Evolutionary conservation across 2,113 vertebrate species (phyloP).

Genomic region (Ochotona princeps): DNA sequence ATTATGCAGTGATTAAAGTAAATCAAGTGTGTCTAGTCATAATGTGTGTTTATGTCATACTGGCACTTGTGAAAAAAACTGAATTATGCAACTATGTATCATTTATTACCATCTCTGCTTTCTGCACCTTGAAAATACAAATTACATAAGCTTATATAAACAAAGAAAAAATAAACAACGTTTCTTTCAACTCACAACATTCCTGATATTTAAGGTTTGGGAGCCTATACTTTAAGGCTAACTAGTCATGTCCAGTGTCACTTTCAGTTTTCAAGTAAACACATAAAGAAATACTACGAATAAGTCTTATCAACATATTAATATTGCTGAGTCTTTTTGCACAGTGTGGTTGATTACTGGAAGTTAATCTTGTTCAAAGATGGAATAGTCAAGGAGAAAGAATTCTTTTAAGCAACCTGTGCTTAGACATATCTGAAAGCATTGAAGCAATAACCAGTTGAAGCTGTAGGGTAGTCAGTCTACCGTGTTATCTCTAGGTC

Average conservation of each 20-base stretch:
- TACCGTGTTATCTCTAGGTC: neutral
- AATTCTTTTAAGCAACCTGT: neutral
- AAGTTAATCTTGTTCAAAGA: conserved; percentile 28
- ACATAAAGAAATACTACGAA: conserved; percentile 20
- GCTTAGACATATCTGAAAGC: neutral
- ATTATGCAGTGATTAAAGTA: neutral
- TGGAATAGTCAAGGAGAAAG: neutral
- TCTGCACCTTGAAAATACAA: neutral
- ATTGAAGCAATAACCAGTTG: neutral
- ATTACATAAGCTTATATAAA: neutral
- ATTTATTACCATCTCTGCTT: neutral
- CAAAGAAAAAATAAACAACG: neutral
- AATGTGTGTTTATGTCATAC: neutral
- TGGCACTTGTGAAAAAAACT: neutral
- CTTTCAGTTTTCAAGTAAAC: neutral
- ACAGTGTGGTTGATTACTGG: conserved; percentile 5
- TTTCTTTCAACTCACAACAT: conserved; percentile 1
- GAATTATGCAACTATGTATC: neutral
- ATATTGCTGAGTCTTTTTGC: neutral
- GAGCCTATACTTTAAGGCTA: conserved; percentile 14
- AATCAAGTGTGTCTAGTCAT: conserved; percentile 16
- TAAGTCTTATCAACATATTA: conserved; percentile 6
- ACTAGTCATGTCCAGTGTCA: neutral
- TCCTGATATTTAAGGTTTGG: no score
- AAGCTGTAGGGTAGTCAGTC: neutral